These are phyloP conservation scores for Phymatocera aterrima DNA, from an alignment of 2,888 invertebrate genomes.

Conservation along the genomic window DNA sequence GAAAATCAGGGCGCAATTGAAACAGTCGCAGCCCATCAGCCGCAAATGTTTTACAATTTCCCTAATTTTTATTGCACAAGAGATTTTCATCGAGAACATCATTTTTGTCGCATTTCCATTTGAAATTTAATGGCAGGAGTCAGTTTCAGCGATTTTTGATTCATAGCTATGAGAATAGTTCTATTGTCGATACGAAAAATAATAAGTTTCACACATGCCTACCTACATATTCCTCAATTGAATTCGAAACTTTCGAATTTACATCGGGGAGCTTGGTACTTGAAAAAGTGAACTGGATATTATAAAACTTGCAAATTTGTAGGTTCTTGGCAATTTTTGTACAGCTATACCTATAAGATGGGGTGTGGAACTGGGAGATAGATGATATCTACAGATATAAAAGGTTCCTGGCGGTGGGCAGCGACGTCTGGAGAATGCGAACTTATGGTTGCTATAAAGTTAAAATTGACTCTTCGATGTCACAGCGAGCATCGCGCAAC, in stretches of 20 bases:
- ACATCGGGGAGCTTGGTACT: not conserved
- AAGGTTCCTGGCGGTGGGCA: not conserved
- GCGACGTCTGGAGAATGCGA: conserved; percentile 30
- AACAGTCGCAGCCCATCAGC: conserved; percentile 11
- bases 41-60: not conserved
- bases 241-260: not conserved
- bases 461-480: conserved; percentile 68
- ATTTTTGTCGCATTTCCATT: not conserved
- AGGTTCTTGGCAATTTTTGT: conserved; percentile 2
- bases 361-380: not conserved
- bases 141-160: too few relatives aligned
- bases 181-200: too few relatives aligned
- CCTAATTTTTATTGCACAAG: not conserved
- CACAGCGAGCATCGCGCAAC: conserved; percentile 47
- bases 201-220: too few relatives aligned
- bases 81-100: not conserved
- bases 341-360: not conserved
- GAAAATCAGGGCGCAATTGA: conserved; percentile 25
- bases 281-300: conserved; percentile 25
- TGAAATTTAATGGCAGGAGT: too few relatives aligned
- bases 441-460: conserved; percentile 63
- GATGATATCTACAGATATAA: conserved; percentile 7
- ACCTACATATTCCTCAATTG: not conserved
- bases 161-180: too few relatives aligned
- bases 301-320: conserved; percentile 9